Percentiles rank a stretch among this genome's conserved stretches.
Conservation (phyloP, 2,888 invertebrate species). For the Tricholauxania praeusta region DNA sequence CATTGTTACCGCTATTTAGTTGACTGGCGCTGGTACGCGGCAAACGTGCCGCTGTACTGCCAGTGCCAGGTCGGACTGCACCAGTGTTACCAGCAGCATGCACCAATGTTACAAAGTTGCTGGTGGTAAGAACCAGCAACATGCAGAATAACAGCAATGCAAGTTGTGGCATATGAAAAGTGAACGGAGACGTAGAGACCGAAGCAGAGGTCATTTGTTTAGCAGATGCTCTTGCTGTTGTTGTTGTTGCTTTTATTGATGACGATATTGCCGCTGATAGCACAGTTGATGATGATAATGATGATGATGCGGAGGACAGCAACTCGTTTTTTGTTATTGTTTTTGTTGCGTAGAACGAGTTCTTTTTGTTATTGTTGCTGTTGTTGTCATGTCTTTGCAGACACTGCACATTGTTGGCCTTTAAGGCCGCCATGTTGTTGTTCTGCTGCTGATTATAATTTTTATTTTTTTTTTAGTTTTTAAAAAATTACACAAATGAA, state of each 20-base stretch:
- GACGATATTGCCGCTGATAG: constrained; percentile 25
- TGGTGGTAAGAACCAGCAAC: constrained; percentile 40
- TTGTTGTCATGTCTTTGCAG: constrained; percentile 24
- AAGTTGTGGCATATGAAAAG: background rate
- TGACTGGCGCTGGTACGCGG: constrained; percentile 74
- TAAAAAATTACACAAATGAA: background rate
- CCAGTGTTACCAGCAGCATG: constrained; percentile 52
- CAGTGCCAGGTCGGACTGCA: constrained; percentile 62
- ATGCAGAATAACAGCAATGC: constrained; percentile 50
- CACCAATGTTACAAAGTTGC: constrained; percentile 28
- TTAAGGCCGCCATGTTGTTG: constrained; percentile 61
- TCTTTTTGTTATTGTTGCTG: constrained; percentile 35
- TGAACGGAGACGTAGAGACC: constrained; percentile 40
- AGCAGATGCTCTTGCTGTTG: constrained; percentile 21
- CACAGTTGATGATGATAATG: constrained; percentile 38
- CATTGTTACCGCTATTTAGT: constrained; percentile 63
- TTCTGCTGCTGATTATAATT: constrained; percentile 26
- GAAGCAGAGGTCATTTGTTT: constrained; percentile 10
- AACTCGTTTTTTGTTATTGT: constrained; percentile 41
- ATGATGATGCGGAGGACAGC: constrained; percentile 28
- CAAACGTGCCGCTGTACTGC: constrained; percentile 69
- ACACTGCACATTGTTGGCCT: constrained; percentile 54
- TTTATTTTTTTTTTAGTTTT: constrained; percentile 29
- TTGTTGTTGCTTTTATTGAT: constrained; percentile 32
- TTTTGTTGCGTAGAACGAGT: constrained; percentile 45